Conservation (phyloP, 2,113 vertebrate genomes). For the Nesoenas mayeri region DNA sequence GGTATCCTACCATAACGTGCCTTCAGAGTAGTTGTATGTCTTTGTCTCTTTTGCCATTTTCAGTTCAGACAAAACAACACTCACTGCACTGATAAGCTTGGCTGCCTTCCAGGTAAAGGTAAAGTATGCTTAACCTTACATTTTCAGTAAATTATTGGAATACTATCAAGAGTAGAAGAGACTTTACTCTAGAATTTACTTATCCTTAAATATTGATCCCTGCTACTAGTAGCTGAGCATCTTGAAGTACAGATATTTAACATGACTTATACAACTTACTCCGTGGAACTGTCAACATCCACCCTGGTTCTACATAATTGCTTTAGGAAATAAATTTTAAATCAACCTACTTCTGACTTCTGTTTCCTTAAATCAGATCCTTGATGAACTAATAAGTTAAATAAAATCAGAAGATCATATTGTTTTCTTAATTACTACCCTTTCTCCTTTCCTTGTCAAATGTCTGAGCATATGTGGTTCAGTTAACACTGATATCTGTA, state of each 20-base stretch:
- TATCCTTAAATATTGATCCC: neutral
- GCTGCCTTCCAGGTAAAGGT: neutral
- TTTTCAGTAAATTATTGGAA: neutral
- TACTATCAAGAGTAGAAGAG: neutral
- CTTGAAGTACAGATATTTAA: neutral
- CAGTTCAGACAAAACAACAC: neutral
- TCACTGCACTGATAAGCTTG: neutral
- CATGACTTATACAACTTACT: neutral
- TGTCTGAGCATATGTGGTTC: neutral
- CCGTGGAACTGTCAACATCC: neutral
- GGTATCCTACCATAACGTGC: neutral
- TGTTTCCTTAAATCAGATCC: neutral
- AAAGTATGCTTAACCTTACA: neutral
- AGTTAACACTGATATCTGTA: neutral
- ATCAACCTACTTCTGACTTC: neutral
- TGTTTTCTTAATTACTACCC: neutral
- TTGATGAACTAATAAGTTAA: neutral
- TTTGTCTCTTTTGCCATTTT: neutral
- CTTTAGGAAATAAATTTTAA: neutral
- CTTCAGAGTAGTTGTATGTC: neutral
- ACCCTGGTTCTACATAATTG: neutral
- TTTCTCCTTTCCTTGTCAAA: neutral
- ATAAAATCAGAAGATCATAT: neutral
- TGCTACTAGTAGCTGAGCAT: neutral
- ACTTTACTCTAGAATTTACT: neutral